Evolutionary conservation across 2,888 invertebrate genomes (phyloP), one percentile per base, ranked within the genome.

Genomic region (Drosophila putrida): DNA sequence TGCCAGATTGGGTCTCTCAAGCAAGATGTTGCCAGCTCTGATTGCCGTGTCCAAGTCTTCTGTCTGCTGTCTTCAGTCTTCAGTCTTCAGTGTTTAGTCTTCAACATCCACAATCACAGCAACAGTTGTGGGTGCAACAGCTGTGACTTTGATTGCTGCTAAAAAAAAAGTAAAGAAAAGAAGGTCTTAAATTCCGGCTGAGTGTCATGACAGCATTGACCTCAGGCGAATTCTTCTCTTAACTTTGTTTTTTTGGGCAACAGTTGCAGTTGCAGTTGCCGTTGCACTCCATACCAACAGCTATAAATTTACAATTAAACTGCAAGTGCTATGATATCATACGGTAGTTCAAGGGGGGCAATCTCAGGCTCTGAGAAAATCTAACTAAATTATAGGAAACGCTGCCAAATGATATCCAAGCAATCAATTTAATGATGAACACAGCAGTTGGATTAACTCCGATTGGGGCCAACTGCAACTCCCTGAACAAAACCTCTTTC

Each of bases 181-280:
- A 51, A 57, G 39, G 50, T 35, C 75, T 54, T 64, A 46, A 55
- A 65, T 44, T 65, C 59, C 51, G 59, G 47, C 62, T 69, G 77
- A 78, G 82, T 79, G 79, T 79, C 82, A 81, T 71, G 82, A 88
- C 82, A 85, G 80, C 85, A 71, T 65, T 83, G 88, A 83, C 82
- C 82, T 75, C 74, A 51, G 68, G 82, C 75, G 69, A 80, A 77
- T 80, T 71, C 68, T 41, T 51, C 59, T 11, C 49, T 35, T 20
- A 1, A n/a, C 49, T 49, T 20, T n/a, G 20, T n/a, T 27, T 8
- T 27, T 76, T 66, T 71, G 38, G 63, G 57, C 78, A 75, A 77
- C 75, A 71, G 75, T 67, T 75, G 75, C 64, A 46, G 31, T 51
- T 55, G 71, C 71, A 64, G 46, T 63, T 68, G 62, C 58, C 38